A percentile compares a stretch with the other conserved stretches of the same genome.
Conservation (phyloP, 2,113 vertebrate species). For the Meles meles region DNA sequence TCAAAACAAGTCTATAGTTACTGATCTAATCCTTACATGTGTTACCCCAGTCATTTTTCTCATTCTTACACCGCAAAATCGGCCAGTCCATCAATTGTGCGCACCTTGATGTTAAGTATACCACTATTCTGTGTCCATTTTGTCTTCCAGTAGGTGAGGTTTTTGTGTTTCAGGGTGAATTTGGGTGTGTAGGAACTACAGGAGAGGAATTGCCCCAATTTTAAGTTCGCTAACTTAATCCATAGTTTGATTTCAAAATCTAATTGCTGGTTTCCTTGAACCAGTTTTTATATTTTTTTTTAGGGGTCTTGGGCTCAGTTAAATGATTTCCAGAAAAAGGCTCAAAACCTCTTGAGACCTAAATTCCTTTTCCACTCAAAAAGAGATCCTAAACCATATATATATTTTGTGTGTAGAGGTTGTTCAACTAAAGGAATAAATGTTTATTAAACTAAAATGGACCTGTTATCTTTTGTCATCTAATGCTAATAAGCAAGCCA, state of each 20-base stretch:
- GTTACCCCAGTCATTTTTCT: neutral
- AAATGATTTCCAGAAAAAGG: neutral
- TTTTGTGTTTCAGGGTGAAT: neutral
- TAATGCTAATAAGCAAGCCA: neutral
- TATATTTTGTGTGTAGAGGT: constrained; percentile 45
- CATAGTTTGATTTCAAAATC: neutral
- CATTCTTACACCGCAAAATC: neutral
- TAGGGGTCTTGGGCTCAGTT: neutral
- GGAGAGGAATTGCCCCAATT: neutral
- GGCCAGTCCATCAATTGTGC: neutral
- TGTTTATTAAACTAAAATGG: constrained; percentile 44
- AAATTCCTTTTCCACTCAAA: neutral
- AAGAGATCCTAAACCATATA: neutral
- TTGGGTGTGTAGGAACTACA: neutral
- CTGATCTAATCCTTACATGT: neutral
- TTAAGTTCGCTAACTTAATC: neutral
- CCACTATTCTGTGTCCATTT: neutral
- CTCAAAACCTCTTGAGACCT: neutral
- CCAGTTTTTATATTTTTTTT: neutral
- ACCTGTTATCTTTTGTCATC: constrained; percentile 40
- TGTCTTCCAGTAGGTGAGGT: neutral
- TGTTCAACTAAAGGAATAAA: constrained; percentile 67
- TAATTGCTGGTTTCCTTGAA: neutral
- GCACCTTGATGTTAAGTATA: neutral
- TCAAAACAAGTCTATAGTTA: neutral